Conservation (phyloP, 2,797 vertebrate genomes). For the Arrhamphus sclerolepis region DNA sequence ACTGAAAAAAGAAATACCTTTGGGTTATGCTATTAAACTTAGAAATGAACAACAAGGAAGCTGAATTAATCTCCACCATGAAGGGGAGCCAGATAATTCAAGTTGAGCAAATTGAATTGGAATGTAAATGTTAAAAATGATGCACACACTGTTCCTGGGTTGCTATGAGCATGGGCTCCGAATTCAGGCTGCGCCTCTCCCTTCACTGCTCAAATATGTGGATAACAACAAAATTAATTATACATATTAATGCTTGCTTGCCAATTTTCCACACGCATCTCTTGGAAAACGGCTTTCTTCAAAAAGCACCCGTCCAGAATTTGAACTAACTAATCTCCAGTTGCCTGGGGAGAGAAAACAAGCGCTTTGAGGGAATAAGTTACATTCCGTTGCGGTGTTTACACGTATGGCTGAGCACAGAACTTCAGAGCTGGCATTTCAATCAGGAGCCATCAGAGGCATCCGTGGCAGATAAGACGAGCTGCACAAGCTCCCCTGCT, state of each 20-base stretch:
- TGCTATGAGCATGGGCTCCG: constrained; percentile 48
- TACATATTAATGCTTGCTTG: constrained; percentile 75
- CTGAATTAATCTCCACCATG: constrained; percentile 74
- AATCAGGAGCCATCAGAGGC: constrained; percentile 75
- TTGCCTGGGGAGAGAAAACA: constrained; percentile 70
- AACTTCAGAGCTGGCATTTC: constrained; percentile 74
- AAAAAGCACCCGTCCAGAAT: constrained; percentile 70
- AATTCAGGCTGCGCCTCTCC: constrained; percentile 63
- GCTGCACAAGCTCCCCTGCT: constrained; percentile 56
- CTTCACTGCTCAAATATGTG: constrained; percentile 74
- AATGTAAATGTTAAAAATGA: constrained; percentile 76
- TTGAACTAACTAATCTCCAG: constrained; percentile 73
- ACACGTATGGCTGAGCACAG: constrained; percentile 75
- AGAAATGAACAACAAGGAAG: constrained; percentile 75
- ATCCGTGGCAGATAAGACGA: constrained; percentile 67
- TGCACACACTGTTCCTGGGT: constrained; percentile 58
- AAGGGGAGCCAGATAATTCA: constrained; percentile 72
- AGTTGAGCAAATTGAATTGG: constrained; percentile 76
- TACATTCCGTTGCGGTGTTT: constrained; percentile 69
- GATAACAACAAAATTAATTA: constrained; percentile 81
- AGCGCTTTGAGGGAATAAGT: constrained; percentile 74
- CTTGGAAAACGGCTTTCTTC: constrained; percentile 66
- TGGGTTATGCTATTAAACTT: constrained; percentile 77
- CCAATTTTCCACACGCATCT: constrained; percentile 72
- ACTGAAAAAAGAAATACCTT: constrained; percentile 68